Base-by-base conservation (phyloP, 2,113 vertebrate genomes). In the Gracilinanus agilis region DNA sequence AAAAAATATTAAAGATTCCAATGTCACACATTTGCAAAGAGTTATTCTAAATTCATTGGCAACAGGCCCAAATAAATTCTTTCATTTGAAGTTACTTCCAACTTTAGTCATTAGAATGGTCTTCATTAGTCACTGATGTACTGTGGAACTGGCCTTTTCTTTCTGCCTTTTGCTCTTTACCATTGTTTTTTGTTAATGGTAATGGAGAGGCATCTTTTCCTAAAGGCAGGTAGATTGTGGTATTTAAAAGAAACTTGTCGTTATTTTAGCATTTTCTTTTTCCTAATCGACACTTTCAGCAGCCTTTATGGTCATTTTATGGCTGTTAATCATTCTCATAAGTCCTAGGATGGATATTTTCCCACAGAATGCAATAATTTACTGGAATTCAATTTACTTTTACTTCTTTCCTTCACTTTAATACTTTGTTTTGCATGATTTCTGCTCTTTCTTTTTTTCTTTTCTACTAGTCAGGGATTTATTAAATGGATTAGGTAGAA, bases 251-350 rank as follows among this genome's bases (percentile, higher is more conserved):
- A 83, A 54, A 54, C 16, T 90, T 23, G 44, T 53, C 10, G 27
- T 25, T 54, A 90, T 55, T 95, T 92, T n/a, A 94, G 95, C 61
- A 34, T 12, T 56, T 53, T 91, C 12, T 90, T 92, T 90, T 88
- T 92, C 34, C 19, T 55, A 54, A 90, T 93, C 29, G 61, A 19
- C 54, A 89, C 89, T 92, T 91, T 91, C 91, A 44, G 54, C 67
- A 90, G 44, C 88, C 19, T 75, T 2, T 90, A 13, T 24, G 44
- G n/a, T 29, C 49, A 90, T 93, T 90, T 95, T 93, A 24, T 92
- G 53, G 16, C 44, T 91, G 44, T 90, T 91, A 44, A 96, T 16
- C 53, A 54, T 23, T 67, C 89, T 90, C 40, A 53, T 53, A 90
- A 55, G 91, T 58, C 16, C 89, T 92, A 93, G 83, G 55, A 95